Evolutionary conservation across 2,113 vertebrate genomes (phyloP), one percentile per base, ranked within the genome.

Genomic region (Bucco capensis): DNA sequence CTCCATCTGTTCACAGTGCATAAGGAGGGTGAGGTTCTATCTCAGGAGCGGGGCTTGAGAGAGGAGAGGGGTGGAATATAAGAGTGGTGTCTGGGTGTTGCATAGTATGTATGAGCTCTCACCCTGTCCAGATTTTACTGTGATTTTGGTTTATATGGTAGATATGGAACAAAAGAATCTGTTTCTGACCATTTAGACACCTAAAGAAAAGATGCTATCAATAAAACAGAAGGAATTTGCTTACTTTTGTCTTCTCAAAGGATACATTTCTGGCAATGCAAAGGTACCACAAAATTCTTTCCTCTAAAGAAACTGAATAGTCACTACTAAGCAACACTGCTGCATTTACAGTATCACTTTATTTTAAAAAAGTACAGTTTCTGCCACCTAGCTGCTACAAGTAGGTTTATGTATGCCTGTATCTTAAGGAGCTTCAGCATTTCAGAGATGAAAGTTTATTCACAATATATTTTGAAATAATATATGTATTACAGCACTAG

Each of bases 341-440:
- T 81, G 35, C 30, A 16, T 61, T 80, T 67, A 51, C 2, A 81
- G 22, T 14, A 80, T 19, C 4, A 1, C n/a, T 71, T 80, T n/a
- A 33, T 79, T 89, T 78, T 19, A 9, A 87, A 78, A 90, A 93
- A 44, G 74, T 30, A 72, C 33, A 42, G 31, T 93, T 94, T 94
- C 91, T 96, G 91, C 93, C 94, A 95, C 74, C 91, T 91, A 88
- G 87, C 93, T 96, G 94, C 67, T 92, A 69, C n/a, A 50, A 19
- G 82, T 61, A 75, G 73, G 40, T 49, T 89, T 82, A 42, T 53
- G 37, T 49, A 65, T 0, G 3, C 16, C 50, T 57, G 1, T 10
- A 60, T 15, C 66, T 65, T 58, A 64, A 90, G 31, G 37, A 73
- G 49, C 10, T 82, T 25, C 54, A 38, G 37, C 30, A 70, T 75